These are phyloP conservation scores for Peromyscus eremicus DNA, from an alignment of 2,797 vertebrate species.

Conservation along the genomic window DNA sequence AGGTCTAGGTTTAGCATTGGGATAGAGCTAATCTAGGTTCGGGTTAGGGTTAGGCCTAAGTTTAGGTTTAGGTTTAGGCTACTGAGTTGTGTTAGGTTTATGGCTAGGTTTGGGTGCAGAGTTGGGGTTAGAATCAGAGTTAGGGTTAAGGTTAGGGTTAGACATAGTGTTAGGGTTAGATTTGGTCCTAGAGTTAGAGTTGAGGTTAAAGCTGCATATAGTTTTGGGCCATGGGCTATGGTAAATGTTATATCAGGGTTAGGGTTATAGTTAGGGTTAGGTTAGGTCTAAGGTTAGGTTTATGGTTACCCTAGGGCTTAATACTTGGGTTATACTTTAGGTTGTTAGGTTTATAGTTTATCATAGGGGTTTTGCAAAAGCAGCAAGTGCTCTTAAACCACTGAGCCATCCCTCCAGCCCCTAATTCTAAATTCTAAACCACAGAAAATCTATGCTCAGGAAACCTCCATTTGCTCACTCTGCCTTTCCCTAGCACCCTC, in stretches of 20 bases:
- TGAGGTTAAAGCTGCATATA: not conserved
- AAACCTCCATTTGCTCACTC: not conserved
- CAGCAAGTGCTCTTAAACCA: not conserved
- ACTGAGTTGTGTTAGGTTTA: not conserved
- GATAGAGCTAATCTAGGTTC: not conserved
- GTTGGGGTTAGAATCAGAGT: not conserved
- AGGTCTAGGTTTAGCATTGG: not conserved
- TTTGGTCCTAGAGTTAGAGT: not conserved
- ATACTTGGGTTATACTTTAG: not conserved
- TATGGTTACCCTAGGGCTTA: not conserved
- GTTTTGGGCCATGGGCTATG: not conserved
- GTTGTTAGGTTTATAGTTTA: not conserved
- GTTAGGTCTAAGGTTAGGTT: not conserved
- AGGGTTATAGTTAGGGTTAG: not conserved
- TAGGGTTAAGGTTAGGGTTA: not conserved
- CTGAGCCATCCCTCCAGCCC: not conserved
- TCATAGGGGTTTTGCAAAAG: not conserved
- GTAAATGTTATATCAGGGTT: not conserved
- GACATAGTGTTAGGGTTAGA: not conserved
- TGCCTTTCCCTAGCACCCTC: not conserved
- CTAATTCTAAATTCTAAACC: not conserved
- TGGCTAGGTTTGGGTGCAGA: not conserved
- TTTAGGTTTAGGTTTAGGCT: not conserved
- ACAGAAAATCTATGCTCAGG: not conserved
- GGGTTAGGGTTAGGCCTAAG: not conserved